Base-by-base conservation (phyloP, 2,113 vertebrate genomes). In the Ascaphus truei region DNA sequence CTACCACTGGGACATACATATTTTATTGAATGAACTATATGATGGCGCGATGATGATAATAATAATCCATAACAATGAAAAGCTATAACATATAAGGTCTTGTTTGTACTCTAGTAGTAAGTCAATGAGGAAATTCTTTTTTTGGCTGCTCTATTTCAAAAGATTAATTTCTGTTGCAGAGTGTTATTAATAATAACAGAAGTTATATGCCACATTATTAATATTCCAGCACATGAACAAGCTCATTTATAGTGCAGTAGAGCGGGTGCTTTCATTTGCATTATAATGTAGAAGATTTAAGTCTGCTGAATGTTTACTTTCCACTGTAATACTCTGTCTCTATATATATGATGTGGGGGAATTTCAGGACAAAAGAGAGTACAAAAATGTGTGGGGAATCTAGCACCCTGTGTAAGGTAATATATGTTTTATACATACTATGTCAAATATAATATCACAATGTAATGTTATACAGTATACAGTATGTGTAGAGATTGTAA, bases 201-300 rank as follows among this genome's bases (percentile, higher is more conserved):
- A 59, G 66, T 69, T 69, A 69, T 69, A 60, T 69, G 56, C 43
- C 56, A 69, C 25, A 60, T 69, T 69, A 69, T 69, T 69, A 69
- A 60, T 69, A 69, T 69, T 51, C 55, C 23, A 51, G 66, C 45
- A 60, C 56, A 59, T 60, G 56, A 59, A 69, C 66, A 69, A 60
- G 60, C 60, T 58, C 56, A 69, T 69, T 69, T 60, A 69, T 69
- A 60, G 66, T 60, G 55, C 56, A 51, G 56, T 31, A 36, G 66
- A 69, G 36, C 31, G 18, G 26, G 37, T 51, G 66, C 66, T 37
- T 69, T 69, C 15, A 69, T 69, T 69, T 69, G 66, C 66, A 69
- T 60, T 29, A 69, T 69, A 69, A 60, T 69, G 56, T 27, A 37
- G 25, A 60, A 47, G 27, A 41, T 41, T 37, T 50, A 68, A 18